Percentiles rank a stretch among this genome's conserved stretches.
Conservation (phyloP, 2,888 invertebrate genomes). For the Schizaphis graminum region DNA sequence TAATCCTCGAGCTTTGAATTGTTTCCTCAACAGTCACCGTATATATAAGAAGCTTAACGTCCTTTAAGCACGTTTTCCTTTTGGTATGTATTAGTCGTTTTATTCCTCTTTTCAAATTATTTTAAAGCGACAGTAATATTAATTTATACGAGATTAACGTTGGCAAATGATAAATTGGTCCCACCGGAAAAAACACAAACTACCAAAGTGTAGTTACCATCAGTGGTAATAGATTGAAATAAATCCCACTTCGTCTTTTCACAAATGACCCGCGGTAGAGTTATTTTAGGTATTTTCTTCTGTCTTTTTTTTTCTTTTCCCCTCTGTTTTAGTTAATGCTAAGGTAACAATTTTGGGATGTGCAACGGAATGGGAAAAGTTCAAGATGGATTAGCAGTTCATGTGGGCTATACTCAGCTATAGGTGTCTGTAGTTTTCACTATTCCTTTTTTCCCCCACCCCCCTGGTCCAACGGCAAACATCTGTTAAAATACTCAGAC, state of each 20-base stretch:
- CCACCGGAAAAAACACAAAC: constrained; percentile 29
- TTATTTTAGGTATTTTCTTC: constrained; percentile 52
- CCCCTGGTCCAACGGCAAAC: background rate
- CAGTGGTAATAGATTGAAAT: constrained; percentile 63
- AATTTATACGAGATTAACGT: constrained; percentile 64
- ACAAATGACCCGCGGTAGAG: constrained; percentile 60
- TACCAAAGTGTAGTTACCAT: constrained; percentile 46
- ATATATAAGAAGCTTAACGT: constrained; percentile 45
- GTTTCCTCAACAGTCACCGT: constrained; percentile 20
- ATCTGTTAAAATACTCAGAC: constrained; percentile 65
- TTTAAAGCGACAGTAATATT: constrained; percentile 63
- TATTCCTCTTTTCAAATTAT: constrained; percentile 34
- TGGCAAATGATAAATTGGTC: constrained; percentile 61
- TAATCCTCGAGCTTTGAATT: constrained; percentile 31
- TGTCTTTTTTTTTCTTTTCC: background rate
- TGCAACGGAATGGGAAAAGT: constrained; percentile 57
- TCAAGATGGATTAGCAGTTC: constrained; percentile 65
- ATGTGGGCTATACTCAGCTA: constrained; percentile 44
- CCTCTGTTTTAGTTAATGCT: constrained; percentile 51
- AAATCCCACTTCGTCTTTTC: constrained; percentile 63
- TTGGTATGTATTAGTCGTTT: constrained; percentile 17
- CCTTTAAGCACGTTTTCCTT: constrained; percentile 17
- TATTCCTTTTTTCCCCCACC: background rate
- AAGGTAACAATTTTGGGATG: constrained; percentile 51
- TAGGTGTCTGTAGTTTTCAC: constrained; percentile 61